Base-by-base conservation (phyloP, 2,888 invertebrate genomes). In the Craniophora ligustri region DNA sequence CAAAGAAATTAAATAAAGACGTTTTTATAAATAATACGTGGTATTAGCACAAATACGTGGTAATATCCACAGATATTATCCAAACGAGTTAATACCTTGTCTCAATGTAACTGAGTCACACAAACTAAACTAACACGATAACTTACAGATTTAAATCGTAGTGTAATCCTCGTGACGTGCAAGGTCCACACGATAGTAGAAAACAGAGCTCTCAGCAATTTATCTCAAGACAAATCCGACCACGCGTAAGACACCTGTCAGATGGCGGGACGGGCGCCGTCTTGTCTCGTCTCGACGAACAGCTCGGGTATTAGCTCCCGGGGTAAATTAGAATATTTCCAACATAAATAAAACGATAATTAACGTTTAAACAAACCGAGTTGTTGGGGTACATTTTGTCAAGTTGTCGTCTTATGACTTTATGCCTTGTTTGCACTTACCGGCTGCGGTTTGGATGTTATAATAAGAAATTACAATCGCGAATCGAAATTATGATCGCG, bases 181-280 rank as follows among this genome's bases (percentile, higher is more conserved):
- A 45, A 67, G 73, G 74, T 78, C 69, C 72, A 76, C 76, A 70
- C 58, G 63, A 60, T 70, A 62, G 67, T 67, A 71, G 64, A 70
- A 69, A 67, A 73, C 66, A 65, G 71, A 61, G 70, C 72, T 68
- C 66, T 68, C 58, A 60, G 65, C 86, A 87, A 90, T 90, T 89
- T 87, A 88, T 89, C 85, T 82, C 74, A 68, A 80, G 85, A 88
- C 85, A 88, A 88, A 89, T 89, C 88, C 87, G 75, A 82, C 82
- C 85, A 77, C 86, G 85, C 86, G 84, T 87, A 83, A 84, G 88
- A 85, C 89, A 90, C 88, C 90, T 91, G 91, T 91, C 91, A 91
- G 83, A 85, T 77, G 78, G 72, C 73, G 75, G 72, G 86, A 86
- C 84, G 72, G 81, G 83, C 77, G 82, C 79, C 84, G 84, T 82